These are phyloP conservation scores for Anastatus disparis DNA, from an alignment of 1,140 invertebrate species.

Conservation along the genomic window DNA sequence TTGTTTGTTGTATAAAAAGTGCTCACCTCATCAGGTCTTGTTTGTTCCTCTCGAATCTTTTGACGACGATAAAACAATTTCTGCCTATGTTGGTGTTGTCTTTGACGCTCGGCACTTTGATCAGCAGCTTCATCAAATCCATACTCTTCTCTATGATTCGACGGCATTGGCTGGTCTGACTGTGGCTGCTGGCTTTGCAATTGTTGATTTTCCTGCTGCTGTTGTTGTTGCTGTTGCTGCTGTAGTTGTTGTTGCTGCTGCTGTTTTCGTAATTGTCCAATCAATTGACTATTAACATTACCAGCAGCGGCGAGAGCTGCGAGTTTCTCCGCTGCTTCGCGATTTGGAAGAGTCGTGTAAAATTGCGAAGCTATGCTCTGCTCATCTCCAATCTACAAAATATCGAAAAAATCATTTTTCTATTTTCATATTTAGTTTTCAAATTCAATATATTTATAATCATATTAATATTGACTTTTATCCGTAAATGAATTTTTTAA, in stretches of 20 bases:
- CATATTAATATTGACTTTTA: too few species aligned
- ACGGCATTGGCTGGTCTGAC: conserved; percentile 44
- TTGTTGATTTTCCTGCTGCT: conserved; percentile 4
- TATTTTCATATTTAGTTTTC: not conserved
- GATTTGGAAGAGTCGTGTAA: conserved; percentile 66
- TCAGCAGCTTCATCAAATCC: not conserved
- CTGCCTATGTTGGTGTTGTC: conserved; percentile 34
- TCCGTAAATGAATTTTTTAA: too few species aligned
- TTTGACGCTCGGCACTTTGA: conserved; percentile 16
- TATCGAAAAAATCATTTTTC: not conserved
- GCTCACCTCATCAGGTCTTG: not conserved
- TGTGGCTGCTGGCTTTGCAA: not conserved
- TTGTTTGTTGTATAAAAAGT: too few species aligned
- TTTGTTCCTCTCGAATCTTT: not conserved
- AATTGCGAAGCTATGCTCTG: conserved; percentile 50
- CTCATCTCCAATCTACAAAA: not conserved
- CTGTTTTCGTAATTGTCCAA: conserved; percentile 53
- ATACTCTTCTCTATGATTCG: conserved; percentile 53
- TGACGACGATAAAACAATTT: conserved; percentile 6
- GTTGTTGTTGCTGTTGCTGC: conserved; percentile 18
- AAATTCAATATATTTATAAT: not conserved
- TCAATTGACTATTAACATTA: conserved; percentile 62
- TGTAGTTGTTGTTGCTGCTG: conserved; percentile 48
- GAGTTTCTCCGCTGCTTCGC: conserved; percentile 67
- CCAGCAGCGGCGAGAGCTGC: conserved; percentile 67